phyloP scores from a whole-genome alignment of 2,113 vertebrate genomes.

The Plecturocebus donacophilus region DNA sequence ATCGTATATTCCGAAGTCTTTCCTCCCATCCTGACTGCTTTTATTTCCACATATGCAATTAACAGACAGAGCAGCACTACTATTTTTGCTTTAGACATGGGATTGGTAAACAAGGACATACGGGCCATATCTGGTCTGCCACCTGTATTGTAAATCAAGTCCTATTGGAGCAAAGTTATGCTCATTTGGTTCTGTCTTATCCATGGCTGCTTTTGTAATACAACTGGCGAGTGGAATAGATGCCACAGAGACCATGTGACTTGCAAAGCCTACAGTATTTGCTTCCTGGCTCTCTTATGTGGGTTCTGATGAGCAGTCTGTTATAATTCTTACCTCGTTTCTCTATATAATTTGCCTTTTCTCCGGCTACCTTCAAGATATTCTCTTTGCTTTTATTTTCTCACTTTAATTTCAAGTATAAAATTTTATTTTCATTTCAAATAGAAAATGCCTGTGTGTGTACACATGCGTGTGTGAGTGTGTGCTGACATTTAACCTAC shows the following conservation, averaged over 20 bases:
- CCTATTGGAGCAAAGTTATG: neutral
- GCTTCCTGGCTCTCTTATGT: neutral
- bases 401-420: neutral
- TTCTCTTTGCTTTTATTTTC: neutral
- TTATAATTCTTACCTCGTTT: neutral
- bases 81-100: neutral
- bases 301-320: neutral
- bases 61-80: accelerated
- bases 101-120: neutral
- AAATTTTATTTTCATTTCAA: neutral
- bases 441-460: neutral
- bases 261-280: neutral
- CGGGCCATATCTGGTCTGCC: neutral
- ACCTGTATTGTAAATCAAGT: neutral
- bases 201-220: neutral
- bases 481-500: neutral
- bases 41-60: neutral
- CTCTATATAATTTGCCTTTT: neutral
- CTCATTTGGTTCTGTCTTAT: neutral
- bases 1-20: neutral
- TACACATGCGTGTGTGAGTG: neutral
- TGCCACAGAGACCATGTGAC: neutral
- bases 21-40: neutral
- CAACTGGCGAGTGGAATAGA: too few relatives aligned
- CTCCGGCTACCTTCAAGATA: neutral